A percentile compares a stretch with the other conserved stretches of the same genome.
These are phyloP conservation scores for Brachionus rubens DNA, from an alignment of 1,140 invertebrate genomes.

Conservation along the genomic window DNA sequence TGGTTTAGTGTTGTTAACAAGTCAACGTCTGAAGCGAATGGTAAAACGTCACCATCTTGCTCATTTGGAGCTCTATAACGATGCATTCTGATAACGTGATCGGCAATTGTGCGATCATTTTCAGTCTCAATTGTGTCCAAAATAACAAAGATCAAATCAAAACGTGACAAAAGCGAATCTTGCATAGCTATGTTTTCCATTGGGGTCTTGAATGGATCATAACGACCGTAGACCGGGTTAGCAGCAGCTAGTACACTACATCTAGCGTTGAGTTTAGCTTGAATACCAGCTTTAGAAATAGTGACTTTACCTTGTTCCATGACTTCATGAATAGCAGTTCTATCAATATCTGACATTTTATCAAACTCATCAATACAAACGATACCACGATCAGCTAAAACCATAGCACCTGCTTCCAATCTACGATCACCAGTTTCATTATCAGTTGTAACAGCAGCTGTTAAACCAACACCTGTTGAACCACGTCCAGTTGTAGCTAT, in stretches of 20 bases:
- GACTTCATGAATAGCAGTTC: slow-evolving; percentile 98
- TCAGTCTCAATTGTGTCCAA: slow-evolving; percentile 84
- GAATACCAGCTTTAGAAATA: slow-evolving; percentile 97
- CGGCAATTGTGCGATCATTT: slow-evolving; percentile 83
- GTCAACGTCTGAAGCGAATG: slow-evolving; percentile 70
- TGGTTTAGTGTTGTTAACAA: slow-evolving; percentile 67
- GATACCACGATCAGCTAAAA: slow-evolving; percentile 92
- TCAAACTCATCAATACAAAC: slow-evolving; percentile 99
- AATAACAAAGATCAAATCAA: slow-evolving; percentile 96
- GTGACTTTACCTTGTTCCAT: slow-evolving; percentile 76
- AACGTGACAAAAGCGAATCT: slow-evolving; percentile 95
- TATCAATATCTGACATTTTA: slow-evolving; percentile 99
- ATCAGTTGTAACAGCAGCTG: slow-evolving; percentile 75
- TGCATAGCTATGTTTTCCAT: slow-evolving; percentile 98
- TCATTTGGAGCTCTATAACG: slow-evolving; percentile 84
- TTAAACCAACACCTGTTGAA: slow-evolving; percentile 91
- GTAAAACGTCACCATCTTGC: slow-evolving; percentile 74
- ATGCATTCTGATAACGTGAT: slow-evolving; percentile 96
- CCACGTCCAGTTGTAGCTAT: slow-evolving; percentile 95
- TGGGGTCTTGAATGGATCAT: slow-evolving; percentile 96
- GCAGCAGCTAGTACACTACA: slow-evolving; percentile 97
- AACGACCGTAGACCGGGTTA: slow-evolving; percentile 98
- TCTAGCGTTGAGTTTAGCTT: slow-evolving; percentile 92
- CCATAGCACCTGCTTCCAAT: slow-evolving; percentile 97
- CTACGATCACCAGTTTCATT: slow-evolving; percentile 63